Evolutionary conservation across 2,888 invertebrate genomes (phyloP).

Genomic region (Pollenia amentaria): DNA sequence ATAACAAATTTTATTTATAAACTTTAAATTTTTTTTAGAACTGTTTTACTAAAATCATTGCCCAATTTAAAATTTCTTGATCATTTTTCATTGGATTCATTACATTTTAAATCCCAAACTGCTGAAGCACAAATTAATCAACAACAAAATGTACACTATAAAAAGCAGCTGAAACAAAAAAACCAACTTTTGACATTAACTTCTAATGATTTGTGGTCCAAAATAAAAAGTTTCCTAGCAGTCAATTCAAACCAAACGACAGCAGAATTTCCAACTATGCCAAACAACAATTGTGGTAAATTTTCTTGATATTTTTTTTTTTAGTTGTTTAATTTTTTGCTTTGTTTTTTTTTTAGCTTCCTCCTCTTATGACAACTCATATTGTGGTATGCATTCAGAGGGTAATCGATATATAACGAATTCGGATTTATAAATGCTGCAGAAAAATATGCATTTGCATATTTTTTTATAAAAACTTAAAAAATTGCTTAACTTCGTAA

Average conservation of each 20-base stretch:
- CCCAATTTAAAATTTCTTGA: conserved; percentile 81
- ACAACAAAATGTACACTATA: conserved; percentile 10
- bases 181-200: conserved; percentile 63
- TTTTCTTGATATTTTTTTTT: not conserved
- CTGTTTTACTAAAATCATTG: conserved; percentile 76
- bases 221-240: conserved; percentile 69
- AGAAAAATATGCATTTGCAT: not conserved
- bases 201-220: conserved; percentile 74
- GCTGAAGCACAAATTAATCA: conserved; percentile 8
- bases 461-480: too few species aligned
- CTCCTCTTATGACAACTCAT: conserved; percentile 80
- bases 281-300: conserved; percentile 69
- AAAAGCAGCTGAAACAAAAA: not conserved
- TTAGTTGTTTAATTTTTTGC: not conserved
- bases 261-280: conserved; percentile 55
- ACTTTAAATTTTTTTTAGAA: conserved; percentile 72
- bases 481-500: too few species aligned
- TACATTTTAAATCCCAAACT: conserved; percentile 27
- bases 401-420: conserved; percentile 96
- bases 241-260: conserved; percentile 58
- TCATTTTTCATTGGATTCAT: conserved; percentile 77
- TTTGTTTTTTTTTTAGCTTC: conserved; percentile 18
- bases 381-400: conserved; percentile 95
- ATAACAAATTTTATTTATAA: not conserved
- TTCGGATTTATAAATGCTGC: conserved; percentile 88